phyloP scores from a whole-genome alignment of 1,140 invertebrate species.

The Pseudomyrmex gracilis region DNA sequence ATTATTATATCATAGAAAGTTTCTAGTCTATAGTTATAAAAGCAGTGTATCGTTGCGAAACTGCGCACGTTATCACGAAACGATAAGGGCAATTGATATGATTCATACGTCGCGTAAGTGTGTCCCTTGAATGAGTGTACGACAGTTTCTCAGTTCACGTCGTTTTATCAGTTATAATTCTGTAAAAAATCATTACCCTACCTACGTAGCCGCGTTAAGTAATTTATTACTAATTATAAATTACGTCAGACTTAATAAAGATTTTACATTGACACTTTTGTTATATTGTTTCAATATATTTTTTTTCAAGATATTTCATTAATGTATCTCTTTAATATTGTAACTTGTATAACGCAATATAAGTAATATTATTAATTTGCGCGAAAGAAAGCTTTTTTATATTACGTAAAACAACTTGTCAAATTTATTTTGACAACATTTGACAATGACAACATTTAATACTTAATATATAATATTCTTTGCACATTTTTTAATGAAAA shows the following conservation, averaged over 20 bases:
- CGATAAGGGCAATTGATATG: slow-evolving; percentile 69
- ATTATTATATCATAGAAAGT: slow-evolving; percentile 4
- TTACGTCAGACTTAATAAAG: not conserved
- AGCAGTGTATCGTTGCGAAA: slow-evolving; percentile 70
- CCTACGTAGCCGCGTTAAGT: not conserved
- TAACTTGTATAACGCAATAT: too few species aligned
- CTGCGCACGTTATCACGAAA: slow-evolving; percentile 66
- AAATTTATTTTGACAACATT: too few species aligned
- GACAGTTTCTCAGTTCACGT: slow-evolving; percentile 20
- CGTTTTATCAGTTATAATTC: not conserved
- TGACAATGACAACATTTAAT: too few species aligned
- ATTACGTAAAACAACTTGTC: too few species aligned
- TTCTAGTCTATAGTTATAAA: slow-evolving; percentile 43
- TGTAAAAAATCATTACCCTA: not conserved
- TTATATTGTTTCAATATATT: not conserved
- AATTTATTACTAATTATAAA: not conserved
- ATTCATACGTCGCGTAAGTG: slow-evolving; percentile 71
- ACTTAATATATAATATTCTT: too few species aligned
- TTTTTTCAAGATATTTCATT: not conserved
- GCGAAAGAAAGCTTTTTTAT: too few species aligned
- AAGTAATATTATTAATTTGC: too few species aligned
- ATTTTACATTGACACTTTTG: not conserved
- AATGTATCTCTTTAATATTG: not conserved
- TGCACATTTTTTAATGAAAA: too few species aligned
- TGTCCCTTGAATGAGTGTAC: slow-evolving; percentile 66